Conservation (phyloP, 2,113 vertebrate genomes). For the Prolemur simus region DNA sequence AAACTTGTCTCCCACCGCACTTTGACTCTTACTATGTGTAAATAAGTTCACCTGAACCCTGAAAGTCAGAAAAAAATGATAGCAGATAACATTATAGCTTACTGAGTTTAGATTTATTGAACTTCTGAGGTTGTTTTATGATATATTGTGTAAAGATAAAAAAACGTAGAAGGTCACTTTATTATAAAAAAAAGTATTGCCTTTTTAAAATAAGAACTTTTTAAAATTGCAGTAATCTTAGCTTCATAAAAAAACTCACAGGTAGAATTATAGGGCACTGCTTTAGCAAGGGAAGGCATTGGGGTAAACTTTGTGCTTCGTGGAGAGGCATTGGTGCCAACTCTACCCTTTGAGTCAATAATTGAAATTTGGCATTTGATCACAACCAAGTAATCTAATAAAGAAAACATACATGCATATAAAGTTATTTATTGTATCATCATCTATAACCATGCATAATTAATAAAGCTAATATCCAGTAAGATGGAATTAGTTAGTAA, state of each 20-base stretch:
- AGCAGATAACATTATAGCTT: not conserved
- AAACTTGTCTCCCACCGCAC: not conserved
- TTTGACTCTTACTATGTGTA: slow-evolving; percentile 19
- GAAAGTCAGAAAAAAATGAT: not conserved
- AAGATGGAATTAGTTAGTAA: not conserved
- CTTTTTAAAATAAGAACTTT: not conserved
- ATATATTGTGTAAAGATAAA: not conserved
- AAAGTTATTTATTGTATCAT: not conserved
- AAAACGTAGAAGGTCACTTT: not conserved
- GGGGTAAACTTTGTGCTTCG: not conserved
- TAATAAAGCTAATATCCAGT: not conserved
- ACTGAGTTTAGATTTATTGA: not conserved
- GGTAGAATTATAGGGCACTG: not conserved
- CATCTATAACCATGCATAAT: not conserved
- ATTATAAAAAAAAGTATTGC: not conserved
- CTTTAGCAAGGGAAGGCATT: not conserved
- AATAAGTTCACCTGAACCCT: not conserved
- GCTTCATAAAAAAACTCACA: not conserved
- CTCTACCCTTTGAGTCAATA: not conserved
- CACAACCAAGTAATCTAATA: not conserved
- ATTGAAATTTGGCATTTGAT: slow-evolving; percentile 32
- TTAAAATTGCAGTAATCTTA: not conserved
- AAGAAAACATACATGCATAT: not conserved
- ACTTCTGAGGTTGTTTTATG: slow-evolving; percentile 6
- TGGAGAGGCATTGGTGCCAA: not conserved